Evolutionary conservation across 2,113 vertebrate genomes (phyloP).

Genomic region (Notarius quadriscutis): DNA sequence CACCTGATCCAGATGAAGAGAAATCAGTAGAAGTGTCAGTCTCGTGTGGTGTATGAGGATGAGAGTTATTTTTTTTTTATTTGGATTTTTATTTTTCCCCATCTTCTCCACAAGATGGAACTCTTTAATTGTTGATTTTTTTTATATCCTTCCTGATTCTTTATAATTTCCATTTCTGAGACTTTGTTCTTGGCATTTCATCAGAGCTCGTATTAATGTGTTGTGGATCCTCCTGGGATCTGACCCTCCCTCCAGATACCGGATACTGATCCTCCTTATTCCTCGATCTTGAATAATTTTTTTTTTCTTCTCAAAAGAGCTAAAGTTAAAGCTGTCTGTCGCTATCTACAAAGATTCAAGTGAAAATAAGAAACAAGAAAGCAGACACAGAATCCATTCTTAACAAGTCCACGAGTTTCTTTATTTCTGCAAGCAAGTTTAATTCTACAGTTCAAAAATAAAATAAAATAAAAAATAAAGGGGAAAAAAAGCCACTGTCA

Average conservation of each 20-base stretch:
- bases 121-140: not conserved
- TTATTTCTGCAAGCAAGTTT: slow-evolving; percentile 96
- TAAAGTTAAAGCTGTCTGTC: not conserved
- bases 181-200: not conserved
- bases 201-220: not conserved
- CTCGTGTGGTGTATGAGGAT: not conserved
- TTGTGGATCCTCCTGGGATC: not conserved
- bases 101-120: not conserved
- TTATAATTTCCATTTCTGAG: not conserved
- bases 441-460: slow-evolving; percentile 90
- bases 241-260: not conserved
- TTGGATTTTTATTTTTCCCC: not conserved
- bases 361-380: slow-evolving; percentile 10
- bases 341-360: not conserved
- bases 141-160: not conserved
- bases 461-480: slow-evolving; percentile 85
- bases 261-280: too few species aligned
- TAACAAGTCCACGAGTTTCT: slow-evolving; percentile 94
- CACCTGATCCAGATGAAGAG: too few species aligned
- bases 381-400: slow-evolving; percentile 54
- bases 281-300: too few species aligned
- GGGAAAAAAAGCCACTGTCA: slow-evolving; percentile 89
- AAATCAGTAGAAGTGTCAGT: too few species aligned
- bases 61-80: not conserved
- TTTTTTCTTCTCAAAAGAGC: too few species aligned